Base-by-base conservation (phyloP, 2,888 invertebrate species). In the Ophonus ardosiacus region DNA sequence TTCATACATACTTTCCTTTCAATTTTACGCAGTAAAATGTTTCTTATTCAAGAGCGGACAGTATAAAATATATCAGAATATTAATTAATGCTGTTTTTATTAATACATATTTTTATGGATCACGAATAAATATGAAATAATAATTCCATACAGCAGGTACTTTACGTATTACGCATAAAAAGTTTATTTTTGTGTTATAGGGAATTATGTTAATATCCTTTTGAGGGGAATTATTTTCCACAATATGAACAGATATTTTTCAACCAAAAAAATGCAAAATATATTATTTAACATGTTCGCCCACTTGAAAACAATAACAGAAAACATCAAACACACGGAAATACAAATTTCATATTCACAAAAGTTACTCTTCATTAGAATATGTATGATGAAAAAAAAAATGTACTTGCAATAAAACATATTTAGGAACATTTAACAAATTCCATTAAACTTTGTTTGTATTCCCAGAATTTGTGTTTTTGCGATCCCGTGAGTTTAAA, bases 1-100 rank as follows among this genome's bases (percentile, higher is more conserved):
- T 81, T 81, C 40, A 81, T 81, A 43, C 43, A 81, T 81, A 63
- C 65, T 65, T 80, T 81, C n/a, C n/a, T 81, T 81, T 81, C 68
- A n/a, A 68, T 65, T 81, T 81, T 18, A 61, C 13, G 61, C 61
- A 81, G 43, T 81, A 40, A 43, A 43, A 56, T 68, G 40, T 71
- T 63, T 8, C 13, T 24, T 63, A 24, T 24, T 17, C 63, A 10
- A 24, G 13, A 13, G 24, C 0, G 21, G 7, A 13, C 21, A 18
- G 8, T 63, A 21, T 21, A 61, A 63, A 21, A 63, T 21, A 24
- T 13, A 13, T 21, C 5, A 0, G 2, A 63, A 6, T 63, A 63
- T 63, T 24, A 63, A 63, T 63, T 24, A 63, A 21, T 13, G 18
- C 18, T 63, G 8, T 6, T 10, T 61, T 61, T 51, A 51, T 6